Conservation (phyloP, 2,113 vertebrate species). For the Oncorhynchus clarkii region DNA sequence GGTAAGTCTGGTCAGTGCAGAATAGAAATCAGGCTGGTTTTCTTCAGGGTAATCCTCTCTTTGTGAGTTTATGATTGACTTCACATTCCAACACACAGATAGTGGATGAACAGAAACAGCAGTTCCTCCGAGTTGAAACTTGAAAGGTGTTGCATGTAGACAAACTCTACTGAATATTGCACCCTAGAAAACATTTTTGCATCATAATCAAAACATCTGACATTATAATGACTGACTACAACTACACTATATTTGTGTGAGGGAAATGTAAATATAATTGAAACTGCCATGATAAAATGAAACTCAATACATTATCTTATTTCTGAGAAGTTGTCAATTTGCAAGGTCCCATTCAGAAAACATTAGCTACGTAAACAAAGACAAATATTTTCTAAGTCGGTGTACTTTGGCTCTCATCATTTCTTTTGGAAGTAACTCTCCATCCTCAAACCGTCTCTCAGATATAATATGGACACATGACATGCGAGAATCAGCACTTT, state of each 20-base stretch:
- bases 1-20: conserved; percentile 2
- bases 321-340: background rate
- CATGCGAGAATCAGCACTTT: conserved; percentile 54
- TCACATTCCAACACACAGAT: conserved; percentile 3
- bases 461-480: conserved; percentile 44
- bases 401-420: conserved; percentile 31
- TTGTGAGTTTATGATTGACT: conserved; percentile 15
- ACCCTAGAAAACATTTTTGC: conserved; percentile 36
- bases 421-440: conserved; percentile 24
- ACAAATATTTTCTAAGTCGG: conserved; percentile 11
- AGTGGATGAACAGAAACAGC: background rate
- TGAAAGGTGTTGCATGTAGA: background rate
- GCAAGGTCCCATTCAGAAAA: conserved; percentile 16
- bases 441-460: conserved; percentile 19
- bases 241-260: conserved; percentile 22
- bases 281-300: conserved; percentile 14
- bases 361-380: conserved; percentile 17
- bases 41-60: conserved; percentile 23
- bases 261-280: background rate
- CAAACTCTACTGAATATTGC: conserved; percentile 31
- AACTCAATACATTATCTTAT: conserved; percentile 42
- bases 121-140: background rate
- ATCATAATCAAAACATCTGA: conserved; percentile 20
- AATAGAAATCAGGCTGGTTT: conserved; percentile 9
- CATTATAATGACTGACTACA: background rate